These are phyloP conservation scores for Albula glossodonta DNA, from an alignment of 2,113 vertebrate genomes.

Conservation along the genomic window DNA sequence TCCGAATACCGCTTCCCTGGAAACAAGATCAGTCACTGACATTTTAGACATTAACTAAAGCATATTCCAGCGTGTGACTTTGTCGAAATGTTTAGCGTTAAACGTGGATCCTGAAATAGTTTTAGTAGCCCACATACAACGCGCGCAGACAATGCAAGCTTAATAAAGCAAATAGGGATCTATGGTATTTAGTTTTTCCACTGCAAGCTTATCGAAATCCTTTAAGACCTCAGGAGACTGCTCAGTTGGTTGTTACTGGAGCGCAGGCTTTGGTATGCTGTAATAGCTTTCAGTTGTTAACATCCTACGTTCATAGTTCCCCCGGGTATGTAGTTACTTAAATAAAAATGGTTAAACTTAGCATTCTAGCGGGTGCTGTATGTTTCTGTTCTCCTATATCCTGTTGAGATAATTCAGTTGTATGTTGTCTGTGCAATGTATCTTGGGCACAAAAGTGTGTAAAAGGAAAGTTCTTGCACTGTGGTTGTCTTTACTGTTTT, in stretches of 20 bases:
- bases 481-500: too few species aligned
- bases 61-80: neutral
- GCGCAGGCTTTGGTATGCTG: neutral
- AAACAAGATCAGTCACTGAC: neutral
- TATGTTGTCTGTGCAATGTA: neutral
- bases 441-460: too few species aligned
- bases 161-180: neutral
- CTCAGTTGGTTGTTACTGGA: neutral
- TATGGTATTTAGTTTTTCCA: neutral
- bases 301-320: neutral
- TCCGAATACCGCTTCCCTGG: neutral
- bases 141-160: neutral
- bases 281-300: neutral
- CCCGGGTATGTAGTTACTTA: neutral
- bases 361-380: neutral
- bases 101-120: neutral
- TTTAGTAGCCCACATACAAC: neutral
- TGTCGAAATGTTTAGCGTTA: neutral
- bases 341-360: neutral
- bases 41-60: neutral
- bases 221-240: neutral
- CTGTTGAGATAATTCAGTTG: neutral
- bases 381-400: neutral
- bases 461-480: too few species aligned
- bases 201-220: neutral